Percentiles rank a stretch among this genome's conserved stretches.
These are phyloP conservation scores for Teleopsis dalmanni DNA, from an alignment of 1,140 invertebrate genomes.

Conservation along the genomic window DNA sequence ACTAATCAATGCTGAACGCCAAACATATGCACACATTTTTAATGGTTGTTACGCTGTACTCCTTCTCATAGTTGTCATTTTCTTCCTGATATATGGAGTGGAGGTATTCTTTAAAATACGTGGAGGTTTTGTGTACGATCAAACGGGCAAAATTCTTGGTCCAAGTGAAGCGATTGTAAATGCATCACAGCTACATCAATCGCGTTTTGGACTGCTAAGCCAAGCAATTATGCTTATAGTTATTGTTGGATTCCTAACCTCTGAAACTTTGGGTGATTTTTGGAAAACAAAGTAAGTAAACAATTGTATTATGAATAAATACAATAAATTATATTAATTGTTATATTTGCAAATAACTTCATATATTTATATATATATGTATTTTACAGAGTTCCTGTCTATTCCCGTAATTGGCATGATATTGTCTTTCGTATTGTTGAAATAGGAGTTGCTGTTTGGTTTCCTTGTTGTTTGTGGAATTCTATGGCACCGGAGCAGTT, in stretches of 20 bases:
- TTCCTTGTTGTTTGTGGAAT: slow-evolving; percentile 92
- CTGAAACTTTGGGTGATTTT: slow-evolving; percentile 81
- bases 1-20: slow-evolving; percentile 29
- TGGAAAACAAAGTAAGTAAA: slow-evolving; percentile 78
- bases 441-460: slow-evolving; percentile 90
- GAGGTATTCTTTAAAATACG: slow-evolving; percentile 90
- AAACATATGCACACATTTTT: slow-evolving; percentile 62
- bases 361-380: slow-evolving; percentile 4
- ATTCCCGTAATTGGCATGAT: slow-evolving; percentile 85
- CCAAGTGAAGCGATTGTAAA: slow-evolving; percentile 54
- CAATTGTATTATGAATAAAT: neutral
- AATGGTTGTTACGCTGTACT: slow-evolving; percentile 87
- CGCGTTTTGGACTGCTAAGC: slow-evolving; percentile 74
- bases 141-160: slow-evolving; percentile 33
- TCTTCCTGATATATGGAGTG: slow-evolving; percentile 91
- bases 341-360: neutral
- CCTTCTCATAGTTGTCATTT: slow-evolving; percentile 82
- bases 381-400: slow-evolving; percentile 67
- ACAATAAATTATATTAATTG: neutral
- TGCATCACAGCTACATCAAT: slow-evolving; percentile 85
- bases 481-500: slow-evolving; percentile 89
- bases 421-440: slow-evolving; percentile 84
- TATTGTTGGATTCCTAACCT: slow-evolving; percentile 79
- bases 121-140: slow-evolving; percentile 47
- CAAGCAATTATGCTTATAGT: slow-evolving; percentile 81